Evolutionary conservation across 2,888 invertebrate genomes (phyloP).

Genomic region (Therioaphis trifolii): DNA sequence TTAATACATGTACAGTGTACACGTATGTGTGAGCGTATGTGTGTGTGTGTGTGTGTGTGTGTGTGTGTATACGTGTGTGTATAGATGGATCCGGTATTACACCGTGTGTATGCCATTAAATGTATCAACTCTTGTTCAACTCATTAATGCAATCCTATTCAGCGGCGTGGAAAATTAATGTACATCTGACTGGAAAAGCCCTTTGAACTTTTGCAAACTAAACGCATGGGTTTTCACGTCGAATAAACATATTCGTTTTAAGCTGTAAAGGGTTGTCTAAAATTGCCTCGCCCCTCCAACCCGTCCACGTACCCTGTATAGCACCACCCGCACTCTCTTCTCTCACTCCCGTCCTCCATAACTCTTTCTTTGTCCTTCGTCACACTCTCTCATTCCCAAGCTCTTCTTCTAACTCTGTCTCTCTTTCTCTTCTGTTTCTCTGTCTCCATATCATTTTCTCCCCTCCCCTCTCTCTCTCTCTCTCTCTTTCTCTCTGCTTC

Average conservation of each 20-base stretch:
- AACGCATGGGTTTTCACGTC: conserved; percentile 62
- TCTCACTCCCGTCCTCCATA: too few species aligned
- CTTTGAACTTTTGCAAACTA: conserved; percentile 62
- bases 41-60: neutral
- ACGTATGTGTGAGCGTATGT: too few species aligned
- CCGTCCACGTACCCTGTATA: neutral
- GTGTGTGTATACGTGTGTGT: neutral
- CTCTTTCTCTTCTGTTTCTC: too few species aligned
- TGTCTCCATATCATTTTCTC: too few species aligned
- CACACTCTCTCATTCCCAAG: too few species aligned
- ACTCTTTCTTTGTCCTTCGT: too few species aligned
- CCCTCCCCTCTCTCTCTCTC: too few species aligned
- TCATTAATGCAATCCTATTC: conserved; percentile 60
- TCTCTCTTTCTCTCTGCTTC: too few species aligned
- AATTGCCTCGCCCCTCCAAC: conserved; percentile 44
- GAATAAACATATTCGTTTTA: conserved; percentile 61
- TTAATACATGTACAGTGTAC: too few species aligned
- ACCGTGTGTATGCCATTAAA: conserved; percentile 56
- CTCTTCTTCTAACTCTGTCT: too few species aligned
- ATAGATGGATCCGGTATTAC: conserved; percentile 40
- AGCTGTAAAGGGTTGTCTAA: conserved; percentile 62
- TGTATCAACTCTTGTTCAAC: conserved; percentile 62
- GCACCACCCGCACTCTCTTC: neutral
- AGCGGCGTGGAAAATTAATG: conserved; percentile 62
- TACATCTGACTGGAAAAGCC: conserved; percentile 62